Evolutionary conservation across 2,113 vertebrate species (phyloP).

Genomic region (Pycnonotus jocosus): DNA sequence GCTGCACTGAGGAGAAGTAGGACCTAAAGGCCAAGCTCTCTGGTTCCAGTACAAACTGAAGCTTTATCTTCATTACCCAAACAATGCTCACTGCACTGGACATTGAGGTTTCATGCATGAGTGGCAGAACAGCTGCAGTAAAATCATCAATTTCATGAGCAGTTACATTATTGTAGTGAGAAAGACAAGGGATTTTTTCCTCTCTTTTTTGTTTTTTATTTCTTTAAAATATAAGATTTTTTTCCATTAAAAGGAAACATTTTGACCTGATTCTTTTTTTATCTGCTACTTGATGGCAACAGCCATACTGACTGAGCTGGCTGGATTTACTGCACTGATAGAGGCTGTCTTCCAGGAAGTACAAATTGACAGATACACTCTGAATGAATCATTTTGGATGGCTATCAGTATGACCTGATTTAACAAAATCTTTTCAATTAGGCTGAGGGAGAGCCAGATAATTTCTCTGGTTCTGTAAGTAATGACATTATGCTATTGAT

Average conservation of each 20-base stretch:
- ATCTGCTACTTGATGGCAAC: neutral
- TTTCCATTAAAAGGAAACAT: neutral
- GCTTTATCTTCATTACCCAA: neutral
- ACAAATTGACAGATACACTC: neutral
- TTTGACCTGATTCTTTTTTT: neutral
- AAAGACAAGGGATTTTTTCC: neutral
- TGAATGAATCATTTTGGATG: neutral
- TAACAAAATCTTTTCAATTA: neutral
- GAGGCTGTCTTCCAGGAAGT: neutral
- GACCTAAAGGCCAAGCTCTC: neutral
- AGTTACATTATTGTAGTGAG: neutral
- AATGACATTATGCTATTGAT: neutral
- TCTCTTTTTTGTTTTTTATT: neutral
- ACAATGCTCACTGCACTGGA: neutral
- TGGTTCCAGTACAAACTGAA: neutral
- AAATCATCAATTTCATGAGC: neutral
- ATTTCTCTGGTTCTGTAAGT: neutral
- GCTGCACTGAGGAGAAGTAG: neutral
- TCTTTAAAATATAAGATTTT: neutral
- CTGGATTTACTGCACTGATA: neutral
- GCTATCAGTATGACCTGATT: neutral
- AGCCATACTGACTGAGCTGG: neutral
- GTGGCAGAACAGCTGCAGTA: neutral
- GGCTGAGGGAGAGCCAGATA: neutral
- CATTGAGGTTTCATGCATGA: neutral